Evolutionary conservation across 1,140 invertebrate species (phyloP).

Genomic region (Goniozus legneri): DNA sequence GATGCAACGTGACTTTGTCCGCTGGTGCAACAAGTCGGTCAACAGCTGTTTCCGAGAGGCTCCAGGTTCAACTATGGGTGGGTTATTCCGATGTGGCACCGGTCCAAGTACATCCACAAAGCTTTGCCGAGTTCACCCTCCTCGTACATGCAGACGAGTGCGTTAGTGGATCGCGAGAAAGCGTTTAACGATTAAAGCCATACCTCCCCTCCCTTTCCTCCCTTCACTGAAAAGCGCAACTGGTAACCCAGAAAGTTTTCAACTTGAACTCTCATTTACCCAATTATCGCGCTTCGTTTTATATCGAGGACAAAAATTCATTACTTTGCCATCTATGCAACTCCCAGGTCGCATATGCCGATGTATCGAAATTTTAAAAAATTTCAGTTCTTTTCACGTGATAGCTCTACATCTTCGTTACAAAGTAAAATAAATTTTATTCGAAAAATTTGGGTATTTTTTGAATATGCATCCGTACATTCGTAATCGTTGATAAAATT

Average conservation of each 20-base stretch:
- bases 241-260: background rate
- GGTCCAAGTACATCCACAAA: slow-evolving; percentile 22
- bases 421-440: too few relatives aligned
- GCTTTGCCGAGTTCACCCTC: slow-evolving; percentile 10
- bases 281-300: background rate
- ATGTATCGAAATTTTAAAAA: too few relatives aligned
- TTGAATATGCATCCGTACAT: too few relatives aligned
- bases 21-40: slow-evolving; percentile 36
- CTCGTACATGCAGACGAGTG: background rate
- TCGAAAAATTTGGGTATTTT: too few relatives aligned
- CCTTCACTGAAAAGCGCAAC: too few relatives aligned
- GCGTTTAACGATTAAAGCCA: background rate
- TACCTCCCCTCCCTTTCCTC: too few relatives aligned
- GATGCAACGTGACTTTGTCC: slow-evolving; percentile 16
- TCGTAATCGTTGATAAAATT: too few relatives aligned
- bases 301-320: background rate
- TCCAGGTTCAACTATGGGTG: slow-evolving; percentile 14
- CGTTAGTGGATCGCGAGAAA: background rate
- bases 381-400: too few relatives aligned
- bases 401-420: too few relatives aligned
- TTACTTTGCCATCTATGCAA: too few relatives aligned
- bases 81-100: slow-evolving; percentile 21
- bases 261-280: background rate
- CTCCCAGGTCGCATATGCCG: too few relatives aligned
- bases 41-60: slow-evolving; percentile 31